A percentile compares a stretch with the other conserved stretches of the same genome.
Conservation (phyloP, 2,113 vertebrate species). For the Paracanthobrama guichenoti region DNA sequence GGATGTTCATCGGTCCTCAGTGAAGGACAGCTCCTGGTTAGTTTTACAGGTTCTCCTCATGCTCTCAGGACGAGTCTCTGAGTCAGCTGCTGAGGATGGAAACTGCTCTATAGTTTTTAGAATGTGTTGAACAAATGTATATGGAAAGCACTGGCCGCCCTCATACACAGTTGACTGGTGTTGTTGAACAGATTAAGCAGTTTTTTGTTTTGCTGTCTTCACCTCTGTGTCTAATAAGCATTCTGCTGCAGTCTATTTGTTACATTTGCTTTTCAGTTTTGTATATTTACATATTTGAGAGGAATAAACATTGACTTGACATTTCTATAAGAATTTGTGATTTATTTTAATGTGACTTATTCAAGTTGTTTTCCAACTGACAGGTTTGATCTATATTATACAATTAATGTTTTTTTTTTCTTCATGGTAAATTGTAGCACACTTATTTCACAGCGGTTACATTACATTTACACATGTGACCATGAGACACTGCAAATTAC, state of each 20-base stretch:
- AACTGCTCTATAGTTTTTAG: slow-evolving; percentile 16
- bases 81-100: not conserved
- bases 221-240: slow-evolving; percentile 1
- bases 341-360: not conserved
- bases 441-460: not conserved
- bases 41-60: slow-evolving; percentile 5
- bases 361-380: not conserved
- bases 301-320: slow-evolving; percentile 69
- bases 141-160: not conserved
- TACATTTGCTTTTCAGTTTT: slow-evolving; percentile 61
- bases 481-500: slow-evolving; percentile 5
- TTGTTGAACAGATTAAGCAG: not conserved
- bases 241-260: slow-evolving; percentile 29
- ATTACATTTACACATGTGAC: not conserved
- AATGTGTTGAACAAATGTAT: not conserved
- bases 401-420: not conserved
- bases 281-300: slow-evolving; percentile 65
- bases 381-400: not conserved
- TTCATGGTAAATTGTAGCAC: not conserved
- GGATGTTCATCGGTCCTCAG: not conserved
- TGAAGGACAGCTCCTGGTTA: slow-evolving; percentile 16
- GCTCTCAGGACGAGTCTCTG: not conserved
- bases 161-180: not conserved
- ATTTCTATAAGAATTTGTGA: slow-evolving; percentile 55
- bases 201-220: slow-evolving; percentile 8